A percentile compares a stretch with the other conserved stretches of the same genome.
Conservation (phyloP, 2,113 vertebrate species). For the Mirounga angustirostris region DNA sequence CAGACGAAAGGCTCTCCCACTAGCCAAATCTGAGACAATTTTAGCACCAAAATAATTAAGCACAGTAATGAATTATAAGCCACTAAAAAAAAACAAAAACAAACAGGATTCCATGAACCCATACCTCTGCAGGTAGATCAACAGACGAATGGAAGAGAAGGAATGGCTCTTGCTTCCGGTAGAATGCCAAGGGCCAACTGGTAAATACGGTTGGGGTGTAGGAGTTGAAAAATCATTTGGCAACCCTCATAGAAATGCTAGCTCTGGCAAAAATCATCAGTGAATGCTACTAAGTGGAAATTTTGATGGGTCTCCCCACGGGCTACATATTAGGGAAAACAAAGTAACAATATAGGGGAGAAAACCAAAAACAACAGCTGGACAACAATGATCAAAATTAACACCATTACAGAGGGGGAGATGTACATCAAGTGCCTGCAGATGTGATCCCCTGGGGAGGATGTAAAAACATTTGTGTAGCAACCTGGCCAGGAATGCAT, state of each 20-base stretch:
- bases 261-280: neutral
- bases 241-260: neutral
- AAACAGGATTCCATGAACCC: neutral
- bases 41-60: neutral
- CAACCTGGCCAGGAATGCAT: neutral
- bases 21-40: neutral
- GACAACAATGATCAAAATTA: slow-evolving; percentile 6
- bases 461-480: neutral
- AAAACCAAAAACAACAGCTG: slow-evolving; percentile 30
- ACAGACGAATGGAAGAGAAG: neutral
- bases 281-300: neutral
- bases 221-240: neutral
- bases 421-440: neutral
- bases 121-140: neutral
- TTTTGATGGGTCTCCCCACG: neutral
- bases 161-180: neutral
- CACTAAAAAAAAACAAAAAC: neutral
- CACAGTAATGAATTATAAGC: neutral
- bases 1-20: neutral
- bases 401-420: neutral
- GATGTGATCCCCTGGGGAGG: neutral
- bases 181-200: neutral
- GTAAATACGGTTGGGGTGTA: neutral
- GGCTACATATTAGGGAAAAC: neutral
- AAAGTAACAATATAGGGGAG: neutral